A percentile compares a stretch with the other conserved stretches of the same genome.
Evolutionary conservation across 2,113 vertebrate species (phyloP).

Genomic region (Turdus rufiventris): DNA sequence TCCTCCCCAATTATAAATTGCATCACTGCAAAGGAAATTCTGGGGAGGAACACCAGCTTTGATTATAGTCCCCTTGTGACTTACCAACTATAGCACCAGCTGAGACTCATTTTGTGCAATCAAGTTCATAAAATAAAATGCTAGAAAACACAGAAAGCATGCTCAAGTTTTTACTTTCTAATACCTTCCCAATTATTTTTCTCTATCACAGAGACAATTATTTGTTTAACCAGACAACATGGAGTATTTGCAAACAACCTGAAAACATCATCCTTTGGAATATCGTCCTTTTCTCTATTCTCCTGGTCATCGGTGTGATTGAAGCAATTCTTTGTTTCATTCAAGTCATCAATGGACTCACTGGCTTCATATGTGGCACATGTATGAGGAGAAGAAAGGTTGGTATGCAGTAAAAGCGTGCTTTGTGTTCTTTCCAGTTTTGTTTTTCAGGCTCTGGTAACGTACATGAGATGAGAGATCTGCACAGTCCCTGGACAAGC

Average conservation of each 20-base stretch:
- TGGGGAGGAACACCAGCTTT: not conserved
- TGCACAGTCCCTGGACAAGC: not conserved
- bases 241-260: constrained; percentile 70
- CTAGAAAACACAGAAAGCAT: not conserved
- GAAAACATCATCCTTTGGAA: constrained; percentile 79
- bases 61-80: not conserved
- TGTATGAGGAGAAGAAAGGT: constrained; percentile 69
- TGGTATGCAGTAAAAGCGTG: not conserved
- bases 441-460: not conserved
- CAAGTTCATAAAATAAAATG: not conserved
- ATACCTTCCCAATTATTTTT: not conserved
- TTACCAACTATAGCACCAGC: not conserved
- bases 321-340: constrained; percentile 79
- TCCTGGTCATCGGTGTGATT: constrained; percentile 68
- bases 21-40: not conserved
- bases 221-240: constrained; percentile 73
- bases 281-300: constrained; percentile 77
- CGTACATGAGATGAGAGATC: not conserved
- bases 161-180: not conserved
- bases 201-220: constrained; percentile 67
- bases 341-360: constrained; percentile 78
- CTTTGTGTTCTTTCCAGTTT: not conserved
- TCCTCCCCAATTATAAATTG: not conserved
- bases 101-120: not conserved
- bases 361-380: constrained; percentile 79